These are phyloP conservation scores for Melanostigma gelatinosum DNA, from an alignment of 2,113 vertebrate species.

Conservation along the genomic window DNA sequence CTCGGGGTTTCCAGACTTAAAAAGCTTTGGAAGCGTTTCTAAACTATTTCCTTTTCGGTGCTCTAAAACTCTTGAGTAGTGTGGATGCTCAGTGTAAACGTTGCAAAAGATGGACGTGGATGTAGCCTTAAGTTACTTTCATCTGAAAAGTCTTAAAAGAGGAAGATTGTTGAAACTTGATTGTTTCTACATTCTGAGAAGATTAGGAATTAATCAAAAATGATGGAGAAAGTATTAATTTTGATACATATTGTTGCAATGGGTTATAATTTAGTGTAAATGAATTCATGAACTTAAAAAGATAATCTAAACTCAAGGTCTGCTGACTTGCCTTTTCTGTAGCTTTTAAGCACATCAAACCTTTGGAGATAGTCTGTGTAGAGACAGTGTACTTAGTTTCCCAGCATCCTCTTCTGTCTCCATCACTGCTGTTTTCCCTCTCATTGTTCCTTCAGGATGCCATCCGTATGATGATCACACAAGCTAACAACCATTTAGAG, in stretches of 20 bases:
- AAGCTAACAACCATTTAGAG: constrained; percentile 90
- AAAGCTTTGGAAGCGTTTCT: no score
- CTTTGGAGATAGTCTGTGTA: not conserved
- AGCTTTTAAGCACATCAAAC: not conserved
- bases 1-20: no score
- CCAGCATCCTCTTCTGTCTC: not conserved
- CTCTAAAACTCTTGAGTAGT: no score
- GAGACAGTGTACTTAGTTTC: not conserved
- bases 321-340: not conserved
- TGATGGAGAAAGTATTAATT: not conserved
- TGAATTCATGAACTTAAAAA: not conserved
- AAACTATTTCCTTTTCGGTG: no score
- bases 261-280: not conserved
- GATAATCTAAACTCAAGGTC: not conserved
- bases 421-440: not conserved
- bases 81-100: no score
- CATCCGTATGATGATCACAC: constrained; percentile 95
- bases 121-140: not conserved
- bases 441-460: constrained; percentile 80
- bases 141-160: not conserved
- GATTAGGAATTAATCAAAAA: not conserved
- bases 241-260: not conserved
- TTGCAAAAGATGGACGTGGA: no score
- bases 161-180: not conserved
- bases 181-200: not conserved